phyloP scores from a whole-genome alignment of 2,797 vertebrate species.

The Anguilla megastoma region DNA sequence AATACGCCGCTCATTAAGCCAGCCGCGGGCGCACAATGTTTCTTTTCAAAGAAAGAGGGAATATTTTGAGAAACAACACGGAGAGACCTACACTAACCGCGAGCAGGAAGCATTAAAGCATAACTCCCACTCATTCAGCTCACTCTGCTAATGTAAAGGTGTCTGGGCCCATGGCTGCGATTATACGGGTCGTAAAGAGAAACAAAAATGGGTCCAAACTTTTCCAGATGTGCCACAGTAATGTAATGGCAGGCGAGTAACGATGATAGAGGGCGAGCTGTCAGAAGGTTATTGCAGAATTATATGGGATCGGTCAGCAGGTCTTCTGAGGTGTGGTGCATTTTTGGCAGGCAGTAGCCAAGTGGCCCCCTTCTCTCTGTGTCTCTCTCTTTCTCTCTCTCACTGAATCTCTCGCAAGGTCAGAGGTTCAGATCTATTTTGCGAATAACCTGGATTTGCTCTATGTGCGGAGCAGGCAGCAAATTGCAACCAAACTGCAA shows the following conservation, averaged over 20 bases:
- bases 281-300: constrained; percentile 64
- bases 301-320: constrained; percentile 58
- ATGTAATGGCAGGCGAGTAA: constrained; percentile 59
- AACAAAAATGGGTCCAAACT: constrained; percentile 53
- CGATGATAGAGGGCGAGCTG: constrained; percentile 44
- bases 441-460: constrained; percentile 61
- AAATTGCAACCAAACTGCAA: constrained; percentile 28
- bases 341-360: constrained; percentile 32
- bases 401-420: constrained; percentile 13
- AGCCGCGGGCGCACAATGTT: constrained; percentile 38
- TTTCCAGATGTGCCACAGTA: constrained; percentile 75
- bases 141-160: constrained; percentile 59
- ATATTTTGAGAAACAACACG: constrained; percentile 63
- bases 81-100: constrained; percentile 50
- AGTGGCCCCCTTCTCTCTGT: constrained; percentile 24
- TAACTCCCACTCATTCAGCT: constrained; percentile 45
- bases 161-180: constrained; percentile 62
- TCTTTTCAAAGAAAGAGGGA: constrained; percentile 34
- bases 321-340: constrained; percentile 42
- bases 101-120: constrained; percentile 68
- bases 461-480: constrained; percentile 37
- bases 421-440: constrained; percentile 53
- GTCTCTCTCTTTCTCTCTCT: constrained; percentile 11
- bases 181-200: constrained; percentile 59
- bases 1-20: constrained; percentile 56